Conservation (phyloP, 2,113 vertebrate species). For the Grantiella picta region DNA sequence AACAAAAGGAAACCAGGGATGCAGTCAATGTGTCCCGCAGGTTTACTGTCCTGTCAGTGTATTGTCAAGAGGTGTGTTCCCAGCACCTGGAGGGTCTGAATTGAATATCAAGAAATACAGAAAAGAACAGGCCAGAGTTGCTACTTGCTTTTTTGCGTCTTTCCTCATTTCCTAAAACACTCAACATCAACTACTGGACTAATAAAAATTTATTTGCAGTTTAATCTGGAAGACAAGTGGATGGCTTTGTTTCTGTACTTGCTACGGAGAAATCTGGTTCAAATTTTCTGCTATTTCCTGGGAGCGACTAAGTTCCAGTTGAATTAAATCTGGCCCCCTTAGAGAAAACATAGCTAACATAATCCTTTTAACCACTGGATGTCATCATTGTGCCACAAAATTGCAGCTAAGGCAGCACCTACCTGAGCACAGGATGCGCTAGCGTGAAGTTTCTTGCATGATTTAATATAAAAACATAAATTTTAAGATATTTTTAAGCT, state of each 20-base stretch:
- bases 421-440: background rate
- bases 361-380: constrained; percentile 56
- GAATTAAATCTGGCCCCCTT: background rate
- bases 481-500: background rate
- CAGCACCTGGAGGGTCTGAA: background rate
- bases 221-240: background rate
- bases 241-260: background rate
- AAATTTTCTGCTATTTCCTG: background rate
- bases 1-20: background rate
- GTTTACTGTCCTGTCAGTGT: background rate
- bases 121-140: background rate
- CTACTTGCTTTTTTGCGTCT: background rate
- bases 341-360: background rate
- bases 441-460: background rate
- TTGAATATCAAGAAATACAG: background rate
- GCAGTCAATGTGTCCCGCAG: background rate
- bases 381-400: constrained; percentile 47
- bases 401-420: background rate
- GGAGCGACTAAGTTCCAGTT: background rate
- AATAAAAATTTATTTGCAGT: background rate
- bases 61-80: background rate
- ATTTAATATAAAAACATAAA: background rate
- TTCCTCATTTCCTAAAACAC: background rate
- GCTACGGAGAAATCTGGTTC: background rate
- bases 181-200: background rate